A percentile compares a stretch with the other conserved stretches of the same genome.
Conservation (phyloP, 1,140 invertebrate genomes). For the Neuroterus valhalla region DNA sequence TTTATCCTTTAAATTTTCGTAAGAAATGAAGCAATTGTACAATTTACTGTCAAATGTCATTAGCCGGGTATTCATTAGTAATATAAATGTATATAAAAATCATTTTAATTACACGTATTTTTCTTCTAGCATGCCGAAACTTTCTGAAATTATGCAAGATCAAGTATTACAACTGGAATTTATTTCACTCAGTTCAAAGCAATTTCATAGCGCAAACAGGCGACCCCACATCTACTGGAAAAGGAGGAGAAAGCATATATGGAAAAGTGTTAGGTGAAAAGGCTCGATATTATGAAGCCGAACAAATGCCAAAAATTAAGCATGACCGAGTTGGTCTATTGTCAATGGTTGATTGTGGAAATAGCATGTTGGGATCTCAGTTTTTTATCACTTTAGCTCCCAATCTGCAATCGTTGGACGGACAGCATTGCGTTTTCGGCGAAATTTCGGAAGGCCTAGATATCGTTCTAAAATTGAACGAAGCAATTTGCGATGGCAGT, state of each 20-base stretch:
- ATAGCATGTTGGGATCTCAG: constrained; percentile 95
- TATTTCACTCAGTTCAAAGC: constrained; percentile 94
- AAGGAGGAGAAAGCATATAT: constrained; percentile 93
- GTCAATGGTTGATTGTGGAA: constrained; percentile 97
- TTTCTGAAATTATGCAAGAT: constrained; percentile 99
- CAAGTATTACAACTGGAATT: constrained; percentile 98
- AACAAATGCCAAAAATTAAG: constrained; percentile 92
- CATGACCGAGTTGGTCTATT: constrained; percentile 91
- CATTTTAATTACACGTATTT: constrained; percentile 33
- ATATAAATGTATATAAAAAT: no score
- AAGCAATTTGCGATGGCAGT: constrained; percentile 93
- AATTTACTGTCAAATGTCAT: no score
- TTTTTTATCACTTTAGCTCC: constrained; percentile 97
- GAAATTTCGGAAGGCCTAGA: constrained; percentile 96
- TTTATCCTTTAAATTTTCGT: no score
- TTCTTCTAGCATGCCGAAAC: constrained; percentile 88
- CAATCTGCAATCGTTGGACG: constrained; percentile 94
- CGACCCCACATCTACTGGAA: constrained; percentile 94
- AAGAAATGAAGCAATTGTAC: no score
- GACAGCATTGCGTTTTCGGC: constrained; percentile 97
- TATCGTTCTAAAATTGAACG: constrained; percentile 92
- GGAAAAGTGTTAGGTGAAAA: constrained; percentile 89
- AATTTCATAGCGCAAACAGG: constrained; percentile 99
- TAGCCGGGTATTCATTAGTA: no score
- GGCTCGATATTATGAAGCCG: constrained; percentile 94